Evolutionary conservation across 2,797 vertebrate species (phyloP).

Genomic region (Hoplostethus mediterraneus): DNA sequence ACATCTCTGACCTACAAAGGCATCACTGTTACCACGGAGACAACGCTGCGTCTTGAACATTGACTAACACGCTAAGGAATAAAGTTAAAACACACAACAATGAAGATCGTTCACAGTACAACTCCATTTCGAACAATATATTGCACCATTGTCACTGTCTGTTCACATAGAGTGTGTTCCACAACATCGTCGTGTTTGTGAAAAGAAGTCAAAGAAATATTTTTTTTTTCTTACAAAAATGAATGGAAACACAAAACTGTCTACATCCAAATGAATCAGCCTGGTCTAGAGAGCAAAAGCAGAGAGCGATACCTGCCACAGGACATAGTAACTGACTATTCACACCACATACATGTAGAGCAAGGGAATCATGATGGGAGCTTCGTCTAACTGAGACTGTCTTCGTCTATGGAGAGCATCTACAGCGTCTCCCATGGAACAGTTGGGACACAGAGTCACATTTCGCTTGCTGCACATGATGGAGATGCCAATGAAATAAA

Average conservation of each 20-base stretch:
- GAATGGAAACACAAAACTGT: constrained; percentile 56
- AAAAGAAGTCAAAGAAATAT: constrained; percentile 53
- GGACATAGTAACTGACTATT: constrained; percentile 16
- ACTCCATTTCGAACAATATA: constrained; percentile 83
- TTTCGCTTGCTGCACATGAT: constrained; percentile 35
- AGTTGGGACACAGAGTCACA: constrained; percentile 56
- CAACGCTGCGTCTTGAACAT: constrained; percentile 63
- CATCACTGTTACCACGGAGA: constrained; percentile 66
- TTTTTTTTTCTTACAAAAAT: constrained; percentile 27
- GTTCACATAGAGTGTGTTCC: constrained; percentile 78
- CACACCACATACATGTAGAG: constrained; percentile 39
- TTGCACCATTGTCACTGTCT: constrained; percentile 89
- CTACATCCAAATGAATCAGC: constrained; percentile 58
- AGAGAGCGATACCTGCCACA: constrained; percentile 19
- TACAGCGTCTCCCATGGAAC: constrained; percentile 63
- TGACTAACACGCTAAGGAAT: constrained; percentile 70
- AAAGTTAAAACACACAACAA: constrained; percentile 75
- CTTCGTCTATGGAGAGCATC: constrained; percentile 37
- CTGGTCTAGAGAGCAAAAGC: constrained; percentile 44
- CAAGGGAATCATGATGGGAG: constrained; percentile 27
- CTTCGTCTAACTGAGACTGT: constrained; percentile 41
- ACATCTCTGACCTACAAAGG: constrained; percentile 48
- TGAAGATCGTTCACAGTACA: constrained; percentile 86
- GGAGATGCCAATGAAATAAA: constrained; percentile 46
- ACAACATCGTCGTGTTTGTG: constrained; percentile 75